A percentile compares a stretch with the other conserved stretches of the same genome.
These are phyloP conservation scores for Antedon mediterranea DNA, from an alignment of 53 echinoderm and acorn worm genomes.

Conservation along the genomic window DNA sequence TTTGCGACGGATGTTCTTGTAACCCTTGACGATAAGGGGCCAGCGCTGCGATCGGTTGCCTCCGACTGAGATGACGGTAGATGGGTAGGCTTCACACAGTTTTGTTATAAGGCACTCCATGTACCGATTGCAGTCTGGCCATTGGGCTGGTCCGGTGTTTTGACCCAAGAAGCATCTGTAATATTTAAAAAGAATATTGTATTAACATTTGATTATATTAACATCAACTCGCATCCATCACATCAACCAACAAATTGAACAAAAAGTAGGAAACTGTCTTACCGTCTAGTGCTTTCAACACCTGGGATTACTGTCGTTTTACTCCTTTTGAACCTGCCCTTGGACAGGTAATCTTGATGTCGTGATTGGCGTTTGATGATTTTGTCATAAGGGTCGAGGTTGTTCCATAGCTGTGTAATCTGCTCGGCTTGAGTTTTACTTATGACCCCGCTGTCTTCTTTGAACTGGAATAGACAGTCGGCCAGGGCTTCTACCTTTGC, in stretches of 20 bases:
- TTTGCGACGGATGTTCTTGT: conserved; percentile 14
- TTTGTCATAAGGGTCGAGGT: too few species aligned
- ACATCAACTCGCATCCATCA: not conserved
- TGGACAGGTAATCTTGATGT: too few species aligned
- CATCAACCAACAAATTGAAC: not conserved
- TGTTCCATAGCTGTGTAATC: not conserved
- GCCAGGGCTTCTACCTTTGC: conserved; percentile 23
- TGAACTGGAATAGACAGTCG: conserved; percentile 13
- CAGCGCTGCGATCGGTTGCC: conserved; percentile 8
- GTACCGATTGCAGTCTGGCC: conserved; percentile 24
- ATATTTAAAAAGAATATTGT: not conserved
- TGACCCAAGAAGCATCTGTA: conserved; percentile 19
- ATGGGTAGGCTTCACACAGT: conserved; percentile 12
- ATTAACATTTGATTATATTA: not conserved
- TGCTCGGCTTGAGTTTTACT: conserved; percentile 4
- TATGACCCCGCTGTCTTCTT: not conserved
- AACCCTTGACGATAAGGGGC: conserved; percentile 8
- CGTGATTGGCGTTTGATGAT: too few species aligned
- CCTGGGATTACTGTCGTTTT: conserved; percentile 5
- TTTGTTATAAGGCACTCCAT: conserved; percentile 30
- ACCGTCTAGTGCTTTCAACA: conserved; percentile 9
- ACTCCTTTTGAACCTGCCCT: not conserved
- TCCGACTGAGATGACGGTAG: not conserved
- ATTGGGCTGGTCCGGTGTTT: conserved; percentile 16
- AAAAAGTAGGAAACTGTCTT: not conserved